Conservation (phyloP, 2,113 vertebrate species). For the Synchiropus splendidus region DNA sequence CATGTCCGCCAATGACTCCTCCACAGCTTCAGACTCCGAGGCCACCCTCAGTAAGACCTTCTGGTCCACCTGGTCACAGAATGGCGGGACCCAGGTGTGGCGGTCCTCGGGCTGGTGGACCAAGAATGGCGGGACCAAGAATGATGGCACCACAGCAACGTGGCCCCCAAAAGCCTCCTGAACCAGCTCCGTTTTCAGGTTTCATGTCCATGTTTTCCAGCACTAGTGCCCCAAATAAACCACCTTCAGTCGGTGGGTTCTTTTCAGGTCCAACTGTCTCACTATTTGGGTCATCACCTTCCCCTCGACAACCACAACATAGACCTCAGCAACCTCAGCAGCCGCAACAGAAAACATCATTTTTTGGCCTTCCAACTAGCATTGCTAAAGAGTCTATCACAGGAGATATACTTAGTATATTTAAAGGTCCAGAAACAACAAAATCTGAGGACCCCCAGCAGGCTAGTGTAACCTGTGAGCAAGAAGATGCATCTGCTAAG, state of each 20-base stretch:
- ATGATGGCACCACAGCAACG: conserved; percentile 41
- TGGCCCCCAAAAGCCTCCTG: conserved; percentile 55
- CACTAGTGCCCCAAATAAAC: conserved; percentile 67
- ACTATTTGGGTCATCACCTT: conserved; percentile 57
- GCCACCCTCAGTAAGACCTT: conserved; percentile 6
- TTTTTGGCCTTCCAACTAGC: conserved; percentile 73
- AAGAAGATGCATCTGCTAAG: conserved; percentile 13
- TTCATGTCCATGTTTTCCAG: conserved; percentile 86
- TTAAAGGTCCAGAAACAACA: conserved; percentile 63
- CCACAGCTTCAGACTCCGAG: conserved; percentile 30
- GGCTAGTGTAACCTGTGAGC: conserved; percentile 4
- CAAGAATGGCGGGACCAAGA: conserved; percentile 19
- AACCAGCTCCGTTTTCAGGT: conserved; percentile 78
- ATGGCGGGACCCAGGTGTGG: conserved; percentile 19
- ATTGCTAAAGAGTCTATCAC: conserved; percentile 68
- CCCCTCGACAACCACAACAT: conserved; percentile 36
- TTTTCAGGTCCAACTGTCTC: conserved; percentile 72
- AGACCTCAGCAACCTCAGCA: conserved; percentile 42
- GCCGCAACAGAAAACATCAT: conserved; percentile 73
- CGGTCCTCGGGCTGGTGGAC: conserved; percentile 3
- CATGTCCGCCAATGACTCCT: conserved; percentile 11
- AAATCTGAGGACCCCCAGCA: conserved; percentile 45
- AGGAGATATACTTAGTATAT: conserved; percentile 77
- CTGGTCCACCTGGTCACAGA: conserved; percentile 19
- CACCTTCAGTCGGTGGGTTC: conserved; percentile 63